phyloP scores from a whole-genome alignment of 2,888 invertebrate species.

The Carcina quercana region DNA sequence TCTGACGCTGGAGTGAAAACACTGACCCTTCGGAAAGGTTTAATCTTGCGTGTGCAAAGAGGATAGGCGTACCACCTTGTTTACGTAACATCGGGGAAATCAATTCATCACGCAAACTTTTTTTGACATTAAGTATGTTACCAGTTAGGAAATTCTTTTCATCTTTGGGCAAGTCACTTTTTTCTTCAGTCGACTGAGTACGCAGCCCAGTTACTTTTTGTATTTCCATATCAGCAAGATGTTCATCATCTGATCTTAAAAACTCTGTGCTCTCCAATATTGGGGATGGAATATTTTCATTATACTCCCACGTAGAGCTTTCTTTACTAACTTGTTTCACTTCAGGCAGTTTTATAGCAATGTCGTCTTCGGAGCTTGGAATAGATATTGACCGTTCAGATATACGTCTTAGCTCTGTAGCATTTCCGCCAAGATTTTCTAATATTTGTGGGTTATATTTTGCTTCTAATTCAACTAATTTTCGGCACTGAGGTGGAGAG shows the following conservation, averaged over 20 bases:
- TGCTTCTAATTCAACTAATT: conserved; percentile 77
- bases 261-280: conserved; percentile 77
- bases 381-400: conserved; percentile 84
- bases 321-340: conserved; percentile 64
- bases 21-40: conserved; percentile 91
- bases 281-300: conserved; percentile 78
- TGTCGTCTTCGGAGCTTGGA: conserved; percentile 83
- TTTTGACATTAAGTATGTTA: conserved; percentile 48
- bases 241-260: conserved; percentile 75
- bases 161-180: conserved; percentile 33
- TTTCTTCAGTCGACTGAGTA: conserved; percentile 48
- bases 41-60: conserved; percentile 86
- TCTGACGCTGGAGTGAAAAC: conserved; percentile 84
- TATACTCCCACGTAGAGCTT: conserved; percentile 76
- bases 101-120: conserved; percentile 78
- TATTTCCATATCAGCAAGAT: conserved; percentile 69
- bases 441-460: conserved; percentile 78
- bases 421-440: conserved; percentile 77
- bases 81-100: conserved; percentile 82
- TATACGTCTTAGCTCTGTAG: conserved; percentile 80
- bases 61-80: conserved; percentile 83
- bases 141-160: conserved; percentile 35
- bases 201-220: conserved; percentile 67
- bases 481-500: conserved; percentile 82
- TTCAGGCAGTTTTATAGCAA: conserved; percentile 74